Base-by-base conservation (phyloP, 1,140 invertebrate genomes). In the Papilio aristodemus region DNA sequence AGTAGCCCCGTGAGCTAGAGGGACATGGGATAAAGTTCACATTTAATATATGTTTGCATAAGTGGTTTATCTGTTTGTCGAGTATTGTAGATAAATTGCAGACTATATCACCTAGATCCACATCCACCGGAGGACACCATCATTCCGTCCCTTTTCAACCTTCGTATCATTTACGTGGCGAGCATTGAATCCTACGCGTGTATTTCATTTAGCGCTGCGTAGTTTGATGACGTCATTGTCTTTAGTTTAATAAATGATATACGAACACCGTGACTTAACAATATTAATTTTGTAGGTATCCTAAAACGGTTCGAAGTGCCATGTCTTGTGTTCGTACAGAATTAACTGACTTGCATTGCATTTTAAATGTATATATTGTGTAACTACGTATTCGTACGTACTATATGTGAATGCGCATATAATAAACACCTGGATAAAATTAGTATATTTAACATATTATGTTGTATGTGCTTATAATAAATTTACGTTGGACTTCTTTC, bases 141-240 rank as follows among this genome's bases (percentile, higher is more conserved):
- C 19, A 13, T 39, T n/a, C 27, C 19, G 11, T 54, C 46, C 19
- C 46, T 54, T 54, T 54, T 10, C 46, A 8, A 54, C 46, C 46
- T 54, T 54, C 19, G 46, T 54, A 10, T 10, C 27, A 32, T 32
- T 32, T 54, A 11, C 17, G 9, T 22, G 46, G 19, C 46, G 19
- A 2, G 19, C 19, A 22, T 54, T 10, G 4, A 17, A 17, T 17
- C 19, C 46, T 25, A 54, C 46, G 19, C 46, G 46, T 54, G 46
- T 54, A 25, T 32, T 32, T 54, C 43, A 50, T 54, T 54, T 22
- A 4, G 5, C 50, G 25, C 59, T 60, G 59, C 59, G 59, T 60
- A 60, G 36, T 38, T 38, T 37, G 36, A 60, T 60, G 59, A 60
- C 38, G 36, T 60, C 59, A 60, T 60, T 39, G 14, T 60, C 0